Percentiles rank a stretch among this genome's conserved stretches.
phyloP scores from a whole-genome alignment of 2,797 vertebrate genomes.

The Geotrypetes seraphini region DNA sequence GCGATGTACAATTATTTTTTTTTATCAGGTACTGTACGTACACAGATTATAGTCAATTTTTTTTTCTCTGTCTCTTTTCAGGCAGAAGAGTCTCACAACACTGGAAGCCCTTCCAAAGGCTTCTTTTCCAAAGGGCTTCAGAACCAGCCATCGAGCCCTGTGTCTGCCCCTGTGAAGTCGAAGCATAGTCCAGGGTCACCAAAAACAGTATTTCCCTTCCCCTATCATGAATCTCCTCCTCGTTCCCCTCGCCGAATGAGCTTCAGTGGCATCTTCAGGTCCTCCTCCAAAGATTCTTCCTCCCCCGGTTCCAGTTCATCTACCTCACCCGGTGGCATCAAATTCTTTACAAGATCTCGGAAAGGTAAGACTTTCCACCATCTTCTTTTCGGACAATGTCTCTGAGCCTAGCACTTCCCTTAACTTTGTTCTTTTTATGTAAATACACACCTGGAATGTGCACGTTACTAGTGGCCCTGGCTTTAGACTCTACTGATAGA shows the following conservation, averaged over 20 bases:
- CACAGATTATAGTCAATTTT: too few relatives aligned
- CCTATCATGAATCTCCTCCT: slow-evolving; percentile 76
- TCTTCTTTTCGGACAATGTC: too few relatives aligned
- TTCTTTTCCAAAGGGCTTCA: slow-evolving; percentile 67
- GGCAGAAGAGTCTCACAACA: slow-evolving; percentile 61
- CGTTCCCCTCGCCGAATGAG: slow-evolving; percentile 93
- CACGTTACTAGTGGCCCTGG: too few relatives aligned
- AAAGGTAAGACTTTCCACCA: slow-evolving; percentile 91
- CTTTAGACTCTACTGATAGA: too few relatives aligned
- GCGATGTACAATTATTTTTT: too few relatives aligned
- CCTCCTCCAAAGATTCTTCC: slow-evolving; percentile 75
- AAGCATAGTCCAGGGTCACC: slow-evolving; percentile 72
- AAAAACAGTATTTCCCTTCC: slow-evolving; percentile 82
- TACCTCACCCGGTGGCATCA: slow-evolving; percentile 76
- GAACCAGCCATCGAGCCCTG: slow-evolving; percentile 61
- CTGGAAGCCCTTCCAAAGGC: slow-evolving; percentile 71
- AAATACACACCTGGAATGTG: too few relatives aligned
- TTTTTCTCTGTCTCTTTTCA: slow-evolving; percentile 44
- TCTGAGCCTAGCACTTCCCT: too few relatives aligned
- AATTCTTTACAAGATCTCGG: slow-evolving; percentile 86
- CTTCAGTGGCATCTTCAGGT: slow-evolving; percentile 93
- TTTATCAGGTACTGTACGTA: too few relatives aligned
- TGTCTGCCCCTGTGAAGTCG: slow-evolving; percentile 68
- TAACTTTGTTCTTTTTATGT: too few relatives aligned
- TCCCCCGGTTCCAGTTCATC: slow-evolving; percentile 59